A percentile compares a stretch with the other conserved stretches of the same genome.
Conservation (phyloP, 2,113 vertebrate genomes). For the Ailuropoda melanoleuca region DNA sequence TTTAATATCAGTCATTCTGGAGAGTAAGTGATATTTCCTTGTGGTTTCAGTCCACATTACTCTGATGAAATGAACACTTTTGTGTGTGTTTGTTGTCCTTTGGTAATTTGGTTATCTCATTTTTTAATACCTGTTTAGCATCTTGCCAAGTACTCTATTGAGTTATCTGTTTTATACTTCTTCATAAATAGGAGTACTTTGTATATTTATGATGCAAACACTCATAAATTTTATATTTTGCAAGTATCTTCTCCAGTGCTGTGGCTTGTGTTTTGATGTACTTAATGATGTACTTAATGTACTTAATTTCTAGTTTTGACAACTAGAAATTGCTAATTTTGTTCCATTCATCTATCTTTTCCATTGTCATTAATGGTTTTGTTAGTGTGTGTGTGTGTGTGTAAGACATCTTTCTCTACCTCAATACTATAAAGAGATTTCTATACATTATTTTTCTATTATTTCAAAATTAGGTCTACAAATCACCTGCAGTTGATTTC, state of each 20-base stretch:
- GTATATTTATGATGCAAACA: neutral
- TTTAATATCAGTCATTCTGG: neutral
- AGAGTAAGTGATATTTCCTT: neutral
- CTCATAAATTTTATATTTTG: neutral
- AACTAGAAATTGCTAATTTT: neutral
- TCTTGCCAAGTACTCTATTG: neutral
- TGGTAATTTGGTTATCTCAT: neutral
- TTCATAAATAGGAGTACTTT: neutral
- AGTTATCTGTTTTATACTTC: neutral
- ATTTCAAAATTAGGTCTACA: neutral
- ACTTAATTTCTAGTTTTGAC: neutral
- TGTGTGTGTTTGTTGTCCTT: neutral
- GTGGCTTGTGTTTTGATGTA: neutral
- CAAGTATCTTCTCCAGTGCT: neutral
- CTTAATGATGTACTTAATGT: neutral
- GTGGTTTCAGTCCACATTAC: neutral
- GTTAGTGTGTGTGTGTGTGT: neutral
- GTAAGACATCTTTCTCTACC: neutral
- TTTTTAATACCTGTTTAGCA: neutral
- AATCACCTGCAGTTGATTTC: neutral
- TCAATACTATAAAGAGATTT: neutral
- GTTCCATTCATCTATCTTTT: neutral
- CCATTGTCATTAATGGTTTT: neutral
- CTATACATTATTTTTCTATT: neutral
- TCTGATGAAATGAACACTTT: neutral